A percentile compares a stretch with the other conserved stretches of the same genome.
Conservation (phyloP, 2,888 invertebrate genomes). For the Ferrisia virgata region DNA sequence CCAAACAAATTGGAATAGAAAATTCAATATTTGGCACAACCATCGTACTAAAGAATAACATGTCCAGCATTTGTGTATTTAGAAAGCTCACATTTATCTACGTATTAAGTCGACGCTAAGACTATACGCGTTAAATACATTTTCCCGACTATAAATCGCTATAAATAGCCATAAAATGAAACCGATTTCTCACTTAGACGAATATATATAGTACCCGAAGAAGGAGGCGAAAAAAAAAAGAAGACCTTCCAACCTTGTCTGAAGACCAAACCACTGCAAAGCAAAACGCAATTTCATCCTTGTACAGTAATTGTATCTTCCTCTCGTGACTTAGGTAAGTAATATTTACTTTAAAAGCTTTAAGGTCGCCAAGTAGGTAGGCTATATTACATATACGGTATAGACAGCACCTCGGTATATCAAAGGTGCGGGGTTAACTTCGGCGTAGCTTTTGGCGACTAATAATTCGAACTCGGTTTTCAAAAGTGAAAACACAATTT, state of each 20-base stretch:
- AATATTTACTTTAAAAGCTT: slow-evolving; percentile 12
- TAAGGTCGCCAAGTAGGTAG: neutral
- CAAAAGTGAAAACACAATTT: neutral
- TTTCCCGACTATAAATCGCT: neutral
- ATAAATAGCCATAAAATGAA: neutral
- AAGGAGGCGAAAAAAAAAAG: neutral
- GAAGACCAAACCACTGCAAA: too few relatives aligned
- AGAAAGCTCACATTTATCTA: too few relatives aligned
- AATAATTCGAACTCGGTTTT: neutral
- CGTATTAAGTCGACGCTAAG: neutral
- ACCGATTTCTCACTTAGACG: neutral
- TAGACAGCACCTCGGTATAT: too few relatives aligned
- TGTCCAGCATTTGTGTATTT: too few relatives aligned
- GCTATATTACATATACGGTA: too few relatives aligned
- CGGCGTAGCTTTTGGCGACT: neutral
- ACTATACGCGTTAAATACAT: neutral
- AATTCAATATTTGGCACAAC: too few relatives aligned
- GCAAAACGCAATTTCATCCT: neutral
- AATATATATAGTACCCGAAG: neutral
- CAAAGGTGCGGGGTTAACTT: too few relatives aligned
- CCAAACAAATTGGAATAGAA: too few relatives aligned
- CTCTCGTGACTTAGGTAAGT: neutral
- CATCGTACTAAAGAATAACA: too few relatives aligned
- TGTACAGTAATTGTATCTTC: neutral
- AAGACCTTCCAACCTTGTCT: too few relatives aligned